Evolutionary conservation across 2,888 invertebrate species (phyloP), one percentile per base, ranked within the genome.

Genomic region (Cantharis rustica): DNA sequence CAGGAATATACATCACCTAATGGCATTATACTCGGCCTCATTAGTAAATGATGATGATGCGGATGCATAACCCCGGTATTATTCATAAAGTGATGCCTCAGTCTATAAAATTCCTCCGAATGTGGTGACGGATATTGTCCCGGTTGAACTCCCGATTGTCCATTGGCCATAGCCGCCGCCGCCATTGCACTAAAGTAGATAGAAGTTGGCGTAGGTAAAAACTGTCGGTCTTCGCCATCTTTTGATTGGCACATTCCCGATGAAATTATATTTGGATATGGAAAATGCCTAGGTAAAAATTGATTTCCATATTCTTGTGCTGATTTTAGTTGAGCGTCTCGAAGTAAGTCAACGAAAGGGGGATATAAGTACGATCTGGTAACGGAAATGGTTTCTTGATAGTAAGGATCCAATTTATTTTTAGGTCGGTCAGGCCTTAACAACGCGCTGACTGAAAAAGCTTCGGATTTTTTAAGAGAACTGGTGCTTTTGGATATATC

Each of bases 1-100:
- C 98, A 98, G 78, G 96, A 96, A 89, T 96, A 98, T 80, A 96
- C 95, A 87, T 96, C 95, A 5, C 93, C 93, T 31, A 94, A 89
- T 1, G 93, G 93, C 92, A 91, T 86, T 91, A 90, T 88, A 89
- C 84, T 86, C 89, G 89, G 90, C 89, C 89, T 86, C 90, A 91
- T 90, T 86, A 90, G 89, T 85, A 89, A 90, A 84, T 93, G 92
- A 82, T 90, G 90, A 87, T 89, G 86, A 87, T 91, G 84, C 83
- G 89, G 85, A 85, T 87, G 85, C 83, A 87, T 79, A n/a, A 81
- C 83, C 16, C 81, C 82, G 9, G 89, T 85, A 61, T 88, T 88
- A 23, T 88, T 90, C 87, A 91, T 90, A 80, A 92, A 88, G 83
- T 90, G 91, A 81, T 89, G 89, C 82, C 92, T 89, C 82, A 92